Evolutionary conservation across 2,888 invertebrate species (phyloP).

Genomic region (Cancer borealis): DNA sequence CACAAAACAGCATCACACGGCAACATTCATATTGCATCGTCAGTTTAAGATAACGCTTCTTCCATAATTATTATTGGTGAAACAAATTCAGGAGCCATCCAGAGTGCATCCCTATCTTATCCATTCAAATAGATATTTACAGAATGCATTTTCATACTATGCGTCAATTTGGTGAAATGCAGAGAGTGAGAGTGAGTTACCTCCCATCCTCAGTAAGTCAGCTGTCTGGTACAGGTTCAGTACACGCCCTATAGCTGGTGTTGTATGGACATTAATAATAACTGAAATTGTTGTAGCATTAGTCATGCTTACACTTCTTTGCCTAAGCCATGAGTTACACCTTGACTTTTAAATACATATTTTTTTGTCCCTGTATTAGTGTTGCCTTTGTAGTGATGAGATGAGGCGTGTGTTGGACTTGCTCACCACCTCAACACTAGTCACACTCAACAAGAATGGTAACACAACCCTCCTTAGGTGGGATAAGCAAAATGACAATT

Average conservation of each 20-base stretch:
- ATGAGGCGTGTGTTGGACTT: not conserved
- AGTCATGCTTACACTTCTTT: not conserved
- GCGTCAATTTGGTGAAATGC: not conserved
- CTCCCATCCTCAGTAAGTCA: not conserved
- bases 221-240: not conserved
- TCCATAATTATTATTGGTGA: no score
- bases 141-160: no score
- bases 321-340: not conserved
- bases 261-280: not conserved
- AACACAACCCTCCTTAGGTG: not conserved
- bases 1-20: no score
- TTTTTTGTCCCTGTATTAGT: not conserved
- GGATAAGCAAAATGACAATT: constrained; percentile 55
- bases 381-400: not conserved
- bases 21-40: no score
- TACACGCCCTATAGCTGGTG: not conserved
- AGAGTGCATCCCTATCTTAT: no score
- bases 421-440: not conserved
- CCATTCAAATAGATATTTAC: no score
- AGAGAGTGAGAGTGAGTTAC: not conserved
- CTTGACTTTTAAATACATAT: not conserved
- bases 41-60: no score
- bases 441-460: not conserved
- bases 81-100: no score
- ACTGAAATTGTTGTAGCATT: not conserved